These are phyloP conservation scores for Daboia siamensis DNA, from an alignment of 2,113 vertebrate species.

Conservation along the genomic window DNA sequence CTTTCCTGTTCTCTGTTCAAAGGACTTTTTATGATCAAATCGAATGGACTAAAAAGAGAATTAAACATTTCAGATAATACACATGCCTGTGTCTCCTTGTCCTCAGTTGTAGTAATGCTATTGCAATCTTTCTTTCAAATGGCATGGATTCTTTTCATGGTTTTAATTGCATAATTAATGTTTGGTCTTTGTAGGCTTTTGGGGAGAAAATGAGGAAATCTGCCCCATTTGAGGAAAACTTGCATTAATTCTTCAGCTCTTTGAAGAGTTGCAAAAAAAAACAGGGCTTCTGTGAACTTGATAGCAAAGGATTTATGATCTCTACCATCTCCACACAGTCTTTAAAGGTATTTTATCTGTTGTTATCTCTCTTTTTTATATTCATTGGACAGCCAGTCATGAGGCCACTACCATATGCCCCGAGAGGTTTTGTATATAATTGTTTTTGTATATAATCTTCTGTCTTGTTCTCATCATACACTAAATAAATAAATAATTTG, in stretches of 20 bases:
- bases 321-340: not conserved
- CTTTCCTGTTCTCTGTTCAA: conserved; percentile 63
- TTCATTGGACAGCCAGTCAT: not conserved
- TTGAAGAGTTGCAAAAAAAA: not conserved
- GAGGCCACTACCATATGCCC: not conserved
- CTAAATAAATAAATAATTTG: not conserved
- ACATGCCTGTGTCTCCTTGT: conserved; percentile 19
- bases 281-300: not conserved
- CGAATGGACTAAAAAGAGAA: conserved; percentile 31
- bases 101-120: not conserved
- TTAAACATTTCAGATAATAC: not conserved
- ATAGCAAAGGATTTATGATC: not conserved
- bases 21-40: conserved; percentile 20
- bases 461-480: not conserved
- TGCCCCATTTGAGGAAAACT: not conserved
- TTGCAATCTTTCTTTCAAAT: not conserved
- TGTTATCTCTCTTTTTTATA: not conserved
- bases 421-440: not conserved
- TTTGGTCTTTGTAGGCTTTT: not conserved
- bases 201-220: not conserved
- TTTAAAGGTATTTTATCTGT: not conserved
- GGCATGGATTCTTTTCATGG: not conserved
- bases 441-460: not conserved
- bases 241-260: not conserved
- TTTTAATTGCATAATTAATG: not conserved